Percentiles rank a stretch among this genome's conserved stretches.
These are phyloP conservation scores for Cybosia mesomella DNA, from an alignment of 2,888 invertebrate species.

Conservation along the genomic window DNA sequence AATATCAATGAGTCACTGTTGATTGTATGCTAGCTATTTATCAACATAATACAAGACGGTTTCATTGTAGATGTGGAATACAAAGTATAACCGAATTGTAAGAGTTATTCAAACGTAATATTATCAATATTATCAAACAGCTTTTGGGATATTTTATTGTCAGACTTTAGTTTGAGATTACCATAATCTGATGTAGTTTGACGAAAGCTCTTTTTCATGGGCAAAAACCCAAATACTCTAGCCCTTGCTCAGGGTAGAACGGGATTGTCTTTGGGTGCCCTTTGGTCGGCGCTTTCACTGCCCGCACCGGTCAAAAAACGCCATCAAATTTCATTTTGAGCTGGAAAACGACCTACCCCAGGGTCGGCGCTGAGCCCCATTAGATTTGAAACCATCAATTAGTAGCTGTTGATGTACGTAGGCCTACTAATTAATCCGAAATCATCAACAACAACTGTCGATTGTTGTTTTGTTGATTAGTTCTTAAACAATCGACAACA, in stretches of 20 bases:
- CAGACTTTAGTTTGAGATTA: background rate
- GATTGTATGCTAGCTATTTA: background rate
- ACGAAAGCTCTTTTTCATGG: background rate
- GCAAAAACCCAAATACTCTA: background rate
- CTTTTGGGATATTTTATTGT: background rate
- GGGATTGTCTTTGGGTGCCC: background rate
- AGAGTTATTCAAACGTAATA: background rate
- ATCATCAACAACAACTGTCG: background rate
- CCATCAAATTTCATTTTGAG: too few species aligned
- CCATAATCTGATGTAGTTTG: background rate
- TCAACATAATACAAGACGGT: background rate
- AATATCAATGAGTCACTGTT: conserved; percentile 8
- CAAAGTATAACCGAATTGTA: background rate
- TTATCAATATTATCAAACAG: too few species aligned
- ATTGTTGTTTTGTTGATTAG: background rate
- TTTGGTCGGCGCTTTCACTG: background rate
- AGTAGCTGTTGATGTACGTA: too few species aligned
- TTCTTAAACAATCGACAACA: background rate
- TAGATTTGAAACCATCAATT: too few species aligned
- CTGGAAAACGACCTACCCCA: too few species aligned
- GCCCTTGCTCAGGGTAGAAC: background rate
- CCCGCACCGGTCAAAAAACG: too few species aligned
- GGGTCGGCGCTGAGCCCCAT: background rate
- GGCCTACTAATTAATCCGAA: background rate
- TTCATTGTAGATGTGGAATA: background rate